Percentiles rank a stretch among this genome's conserved stretches.
Conservation (phyloP, 1,140 invertebrate species). For the Drosophila varians region DNA sequence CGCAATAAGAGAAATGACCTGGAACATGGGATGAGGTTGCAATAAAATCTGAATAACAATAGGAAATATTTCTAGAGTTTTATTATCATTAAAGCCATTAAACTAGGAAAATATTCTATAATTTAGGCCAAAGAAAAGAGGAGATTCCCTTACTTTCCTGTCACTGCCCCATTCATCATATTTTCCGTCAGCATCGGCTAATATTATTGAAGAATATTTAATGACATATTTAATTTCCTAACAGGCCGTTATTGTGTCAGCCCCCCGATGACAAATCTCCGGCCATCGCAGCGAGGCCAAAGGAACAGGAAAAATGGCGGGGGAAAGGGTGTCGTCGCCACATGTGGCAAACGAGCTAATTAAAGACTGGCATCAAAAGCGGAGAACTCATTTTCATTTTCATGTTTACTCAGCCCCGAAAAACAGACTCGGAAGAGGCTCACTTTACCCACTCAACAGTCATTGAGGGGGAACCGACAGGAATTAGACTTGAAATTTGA, state of each 20-base stretch:
- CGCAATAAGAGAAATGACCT: constrained; percentile 37
- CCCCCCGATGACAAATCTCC: constrained; percentile 35
- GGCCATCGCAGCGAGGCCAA: constrained; percentile 10
- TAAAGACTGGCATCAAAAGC: constrained; percentile 46
- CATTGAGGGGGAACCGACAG: constrained; percentile 21
- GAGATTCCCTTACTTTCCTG: background rate
- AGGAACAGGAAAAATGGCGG: background rate
- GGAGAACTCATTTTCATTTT: constrained; percentile 16
- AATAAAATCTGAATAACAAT: constrained; percentile 10
- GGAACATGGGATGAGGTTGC: background rate
- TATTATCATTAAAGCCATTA: too few relatives aligned
- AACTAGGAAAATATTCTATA: too few relatives aligned
- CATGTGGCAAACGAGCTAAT: constrained; percentile 70
- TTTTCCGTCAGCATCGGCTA: constrained; percentile 1
- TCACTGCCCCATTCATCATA: constrained; percentile 36
- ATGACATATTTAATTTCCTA: constrained; percentile 66
- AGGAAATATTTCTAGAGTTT: background rate
- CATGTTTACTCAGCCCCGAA: constrained; percentile 40
- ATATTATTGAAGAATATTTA: constrained; percentile 51
- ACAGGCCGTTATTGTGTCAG: constrained; percentile 70
- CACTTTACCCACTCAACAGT: constrained; percentile 20
- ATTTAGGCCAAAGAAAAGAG: background rate
- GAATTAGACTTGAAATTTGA: constrained; percentile 18
- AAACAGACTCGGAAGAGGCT: constrained; percentile 38
- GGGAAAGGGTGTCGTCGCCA: constrained; percentile 21